Percentiles rank a stretch among this genome's conserved stretches.
These are phyloP conservation scores for Encarsia formosa DNA, from an alignment of 2,888 invertebrate species.

Conservation along the genomic window DNA sequence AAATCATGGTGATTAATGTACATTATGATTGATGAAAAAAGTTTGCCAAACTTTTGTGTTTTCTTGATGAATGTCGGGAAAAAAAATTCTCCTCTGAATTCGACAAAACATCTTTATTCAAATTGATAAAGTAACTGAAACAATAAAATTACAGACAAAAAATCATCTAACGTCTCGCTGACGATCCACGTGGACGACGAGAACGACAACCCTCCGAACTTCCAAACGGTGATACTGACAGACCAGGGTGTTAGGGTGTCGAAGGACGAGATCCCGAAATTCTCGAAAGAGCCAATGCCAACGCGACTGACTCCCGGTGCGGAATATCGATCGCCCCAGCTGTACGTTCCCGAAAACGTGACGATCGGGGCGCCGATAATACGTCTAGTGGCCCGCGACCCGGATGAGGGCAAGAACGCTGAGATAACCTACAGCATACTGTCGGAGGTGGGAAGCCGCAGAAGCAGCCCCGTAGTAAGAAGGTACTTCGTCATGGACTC, in stretches of 20 bases:
- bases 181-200: slow-evolving; percentile 70
- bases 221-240: slow-evolving; percentile 67
- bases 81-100: too few relatives aligned
- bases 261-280: slow-evolving; percentile 49
- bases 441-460: slow-evolving; percentile 53
- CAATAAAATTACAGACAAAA: slow-evolving; percentile 55
- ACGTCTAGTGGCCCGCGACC: slow-evolving; percentile 68
- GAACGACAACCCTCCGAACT: slow-evolving; percentile 76
- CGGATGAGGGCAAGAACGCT: slow-evolving; percentile 68
- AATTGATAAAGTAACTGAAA: not conserved
- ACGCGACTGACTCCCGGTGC: slow-evolving; percentile 17
- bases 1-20: too few relatives aligned
- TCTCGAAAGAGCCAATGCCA: not conserved
- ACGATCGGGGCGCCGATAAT: slow-evolving; percentile 67
- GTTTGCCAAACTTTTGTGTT: too few relatives aligned
- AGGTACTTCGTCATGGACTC: slow-evolving; percentile 74
- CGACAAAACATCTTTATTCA: too few relatives aligned
- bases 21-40: too few relatives aligned
- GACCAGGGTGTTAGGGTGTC: slow-evolving; percentile 65
- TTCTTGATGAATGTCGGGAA: too few relatives aligned
- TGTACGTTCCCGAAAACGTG: slow-evolving; percentile 69
- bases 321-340: slow-evolving; percentile 56
- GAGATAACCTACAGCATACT: slow-evolving; percentile 67
- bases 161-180: slow-evolving; percentile 70
- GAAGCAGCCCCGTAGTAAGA: slow-evolving; percentile 53